Conservation (phyloP, 2,113 vertebrate species). For the Menura novaehollandiae region DNA sequence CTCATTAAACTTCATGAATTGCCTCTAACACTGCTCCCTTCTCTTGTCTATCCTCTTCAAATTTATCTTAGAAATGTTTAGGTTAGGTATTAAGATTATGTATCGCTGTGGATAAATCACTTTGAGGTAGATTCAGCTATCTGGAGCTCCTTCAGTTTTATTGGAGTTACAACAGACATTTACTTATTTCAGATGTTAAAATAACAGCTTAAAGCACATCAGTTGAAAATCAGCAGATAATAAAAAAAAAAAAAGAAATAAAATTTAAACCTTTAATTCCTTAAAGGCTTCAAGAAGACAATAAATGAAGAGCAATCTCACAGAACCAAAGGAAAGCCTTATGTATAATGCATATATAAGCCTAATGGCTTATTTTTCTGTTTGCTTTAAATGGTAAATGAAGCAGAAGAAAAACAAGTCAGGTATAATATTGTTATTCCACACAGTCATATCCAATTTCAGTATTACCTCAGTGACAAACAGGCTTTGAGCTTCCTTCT, state of each 20-base stretch:
- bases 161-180: neutral
- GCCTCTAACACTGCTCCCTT: neutral
- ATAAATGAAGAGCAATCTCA: neutral
- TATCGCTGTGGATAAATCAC: neutral
- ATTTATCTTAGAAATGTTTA: neutral
- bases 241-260: neutral
- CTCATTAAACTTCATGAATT: neutral
- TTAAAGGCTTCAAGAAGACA: neutral
- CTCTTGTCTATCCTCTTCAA: neutral
- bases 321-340: neutral
- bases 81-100: neutral
- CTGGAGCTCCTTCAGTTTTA: neutral
- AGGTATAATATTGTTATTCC: neutral
- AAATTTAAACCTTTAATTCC: neutral
- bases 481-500: conserved; percentile 88
- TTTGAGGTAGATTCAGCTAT: neutral
- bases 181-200: neutral
- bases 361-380: neutral
- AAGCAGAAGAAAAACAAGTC: neutral
- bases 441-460: neutral
- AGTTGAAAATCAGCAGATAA: neutral
- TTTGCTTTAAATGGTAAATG: neutral
- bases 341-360: no score
- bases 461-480: conserved; percentile 92
- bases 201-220: neutral